These are phyloP conservation scores for Indicator maculatus DNA, from an alignment of 2,113 vertebrate species.

Conservation along the genomic window DNA sequence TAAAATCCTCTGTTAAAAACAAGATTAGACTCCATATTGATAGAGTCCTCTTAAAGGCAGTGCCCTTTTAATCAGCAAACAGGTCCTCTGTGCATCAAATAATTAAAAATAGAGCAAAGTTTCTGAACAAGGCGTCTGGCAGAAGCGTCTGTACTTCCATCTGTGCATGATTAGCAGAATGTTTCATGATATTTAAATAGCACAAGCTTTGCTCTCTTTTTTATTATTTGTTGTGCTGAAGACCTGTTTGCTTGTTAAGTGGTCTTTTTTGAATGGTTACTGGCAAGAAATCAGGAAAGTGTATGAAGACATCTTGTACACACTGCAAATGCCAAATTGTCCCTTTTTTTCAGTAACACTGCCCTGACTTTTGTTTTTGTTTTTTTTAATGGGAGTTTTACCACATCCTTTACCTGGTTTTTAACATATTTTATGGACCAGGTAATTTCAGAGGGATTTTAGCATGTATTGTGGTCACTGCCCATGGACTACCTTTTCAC, in stretches of 20 bases:
- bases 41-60: slow-evolving; percentile 50
- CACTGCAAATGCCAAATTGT: slow-evolving; percentile 48
- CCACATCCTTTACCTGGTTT: not conserved
- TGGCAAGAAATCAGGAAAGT: slow-evolving; percentile 63
- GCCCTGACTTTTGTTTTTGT: not conserved
- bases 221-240: slow-evolving; percentile 70
- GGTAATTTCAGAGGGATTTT: not conserved
- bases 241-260: slow-evolving; percentile 69
- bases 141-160: slow-evolving; percentile 76
- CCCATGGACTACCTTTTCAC: rapidly evolving
- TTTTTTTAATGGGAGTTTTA: not conserved
- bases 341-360: slow-evolving; percentile 14
- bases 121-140: slow-evolving; percentile 78
- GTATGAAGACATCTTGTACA: slow-evolving; percentile 65
- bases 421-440: not conserved
- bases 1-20: slow-evolving; percentile 15
- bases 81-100: slow-evolving; percentile 76
- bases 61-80: slow-evolving; percentile 76
- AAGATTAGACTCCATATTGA: slow-evolving; percentile 50
- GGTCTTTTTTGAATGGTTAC: slow-evolving; percentile 59
- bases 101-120: slow-evolving; percentile 82
- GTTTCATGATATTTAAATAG: slow-evolving; percentile 79
- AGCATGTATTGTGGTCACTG: rapidly evolving
- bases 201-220: slow-evolving; percentile 76
- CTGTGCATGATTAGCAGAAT: slow-evolving; percentile 79